A percentile compares a stretch with the other conserved stretches of the same genome.
These are phyloP conservation scores for Eriocheir sinensis DNA, from an alignment of 1,140 invertebrate species.

Conservation along the genomic window DNA sequence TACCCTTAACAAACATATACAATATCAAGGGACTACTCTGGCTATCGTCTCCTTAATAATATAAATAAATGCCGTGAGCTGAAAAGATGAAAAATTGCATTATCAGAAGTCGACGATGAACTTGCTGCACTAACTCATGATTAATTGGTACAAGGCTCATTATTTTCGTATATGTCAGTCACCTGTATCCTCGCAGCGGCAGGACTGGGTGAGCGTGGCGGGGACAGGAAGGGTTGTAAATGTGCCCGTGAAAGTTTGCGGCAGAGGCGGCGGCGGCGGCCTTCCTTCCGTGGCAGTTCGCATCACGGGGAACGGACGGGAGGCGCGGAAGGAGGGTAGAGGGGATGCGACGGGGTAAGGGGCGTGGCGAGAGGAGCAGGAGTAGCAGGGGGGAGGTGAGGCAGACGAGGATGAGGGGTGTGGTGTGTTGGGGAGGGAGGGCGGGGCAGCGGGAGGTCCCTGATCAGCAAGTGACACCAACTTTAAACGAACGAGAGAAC, in stretches of 20 bases:
- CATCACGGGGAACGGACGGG: not conserved
- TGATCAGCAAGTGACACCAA: conserved; percentile 54
- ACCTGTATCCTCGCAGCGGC: no score
- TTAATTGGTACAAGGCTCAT: no score
- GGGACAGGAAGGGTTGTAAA: not conserved
- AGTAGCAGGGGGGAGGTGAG: not conserved
- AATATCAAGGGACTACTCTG: no score
- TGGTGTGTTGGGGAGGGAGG: not conserved
- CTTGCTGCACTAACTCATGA: no score
- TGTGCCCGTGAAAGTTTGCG: not conserved
- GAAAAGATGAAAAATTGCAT: no score
- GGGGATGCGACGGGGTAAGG: not conserved
- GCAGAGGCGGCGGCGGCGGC: no score
- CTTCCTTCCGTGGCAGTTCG: not conserved
- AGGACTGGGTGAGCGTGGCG: no score
- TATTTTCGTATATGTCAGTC: no score
- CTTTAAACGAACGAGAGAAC: conserved; percentile 60
- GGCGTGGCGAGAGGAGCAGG: not conserved
- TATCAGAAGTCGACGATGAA: no score
- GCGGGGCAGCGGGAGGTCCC: not conserved
- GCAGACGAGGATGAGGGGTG: not conserved
- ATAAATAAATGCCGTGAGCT: no score
- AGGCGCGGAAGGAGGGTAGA: not conserved
- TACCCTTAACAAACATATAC: no score
- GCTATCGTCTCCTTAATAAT: no score